These are phyloP conservation scores for Idaea aversata DNA, from an alignment of 2,888 invertebrate species.

Conservation along the genomic window DNA sequence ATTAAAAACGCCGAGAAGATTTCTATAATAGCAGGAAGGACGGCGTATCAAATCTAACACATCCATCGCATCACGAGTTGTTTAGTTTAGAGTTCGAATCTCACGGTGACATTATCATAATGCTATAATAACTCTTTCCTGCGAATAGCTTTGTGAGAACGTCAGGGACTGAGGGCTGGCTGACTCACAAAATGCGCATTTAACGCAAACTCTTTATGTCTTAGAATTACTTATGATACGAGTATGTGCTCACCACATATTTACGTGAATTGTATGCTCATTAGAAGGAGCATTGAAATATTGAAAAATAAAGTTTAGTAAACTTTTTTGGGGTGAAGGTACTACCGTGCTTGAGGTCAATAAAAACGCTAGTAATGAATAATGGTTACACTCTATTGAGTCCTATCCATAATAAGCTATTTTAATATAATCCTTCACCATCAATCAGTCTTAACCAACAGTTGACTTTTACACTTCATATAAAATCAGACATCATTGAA, in stretches of 20 bases:
- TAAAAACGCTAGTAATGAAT: constrained; percentile 34
- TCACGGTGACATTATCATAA: constrained; percentile 68
- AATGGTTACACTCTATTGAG: constrained; percentile 19
- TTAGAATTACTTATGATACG: constrained; percentile 33
- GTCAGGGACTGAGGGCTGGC: constrained; percentile 48
- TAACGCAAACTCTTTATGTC: constrained; percentile 55
- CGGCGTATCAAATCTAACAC: constrained; percentile 49
- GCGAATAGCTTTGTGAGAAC: constrained; percentile 70
- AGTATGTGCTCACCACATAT: constrained; percentile 26
- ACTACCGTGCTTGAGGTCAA: constrained; percentile 42
- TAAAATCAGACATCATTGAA: constrained; percentile 6
- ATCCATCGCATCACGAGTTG: constrained; percentile 38
- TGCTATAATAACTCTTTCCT: constrained; percentile 65
- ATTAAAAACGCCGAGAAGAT: constrained; percentile 41
- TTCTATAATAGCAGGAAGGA: constrained; percentile 47
- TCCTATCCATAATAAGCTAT: constrained; percentile 27
- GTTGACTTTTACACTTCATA: constrained; percentile 40
- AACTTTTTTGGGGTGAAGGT: constrained; percentile 51
- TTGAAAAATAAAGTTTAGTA: constrained; percentile 38
- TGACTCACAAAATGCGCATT: constrained; percentile 61
- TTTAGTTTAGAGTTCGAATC: constrained; percentile 46
- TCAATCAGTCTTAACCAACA: constrained; percentile 35
- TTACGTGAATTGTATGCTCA: constrained; percentile 42
- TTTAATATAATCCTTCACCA: constrained; percentile 51
- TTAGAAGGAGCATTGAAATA: constrained; percentile 42